Base-by-base conservation (phyloP, 2,888 invertebrate species). In the Aporophyla nigra region DNA sequence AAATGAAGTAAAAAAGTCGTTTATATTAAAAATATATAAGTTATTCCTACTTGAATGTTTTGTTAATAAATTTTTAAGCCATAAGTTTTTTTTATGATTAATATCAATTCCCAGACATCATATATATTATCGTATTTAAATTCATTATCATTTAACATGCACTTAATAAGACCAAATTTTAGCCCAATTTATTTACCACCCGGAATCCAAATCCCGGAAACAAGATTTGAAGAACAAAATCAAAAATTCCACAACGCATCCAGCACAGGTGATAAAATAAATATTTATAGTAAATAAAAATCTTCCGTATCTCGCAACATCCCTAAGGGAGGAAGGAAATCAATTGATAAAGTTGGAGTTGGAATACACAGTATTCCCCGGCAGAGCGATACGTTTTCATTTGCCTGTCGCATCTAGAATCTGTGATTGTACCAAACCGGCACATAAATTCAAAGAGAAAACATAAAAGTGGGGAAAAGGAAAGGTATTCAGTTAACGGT, bases 311-410 rank as follows among this genome's bases (percentile, higher is more conserved):
- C 86, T 78, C 87, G 66, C 71, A 76, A 86, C 80, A 74, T 90
- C 90, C 91, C 91, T 16, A 59, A 76, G 88, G 93, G 84, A 78
- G 86, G 85, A 89, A 90, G 91, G 90, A 90, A 93, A 94, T 94
- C 94, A 94, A 94, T 94, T 94, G 93, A 92, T 92, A 93, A 93
- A 93, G 91, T 93, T 92, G 89, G 90, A 88, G 91, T 92, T 91
- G 89, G 90, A 88, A 90, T 89, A 89, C 88, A 87, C 75, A 76
- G 87, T 82, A 88, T 85, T 90, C 91, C 92, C 92, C 92, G 69
- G 82, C 76, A 88, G 93, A 87, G 86, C 92, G 88, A 94, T 94
- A 90, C 90, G 90, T 94, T 93, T 92, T 93, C 93, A 93, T 94
- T 94, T 92, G 91, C 90, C 84, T 89, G 91, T 91, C 93, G 88